Base-by-base conservation (phyloP, 1,140 invertebrate genomes). In the Hormaphis cornu region DNA sequence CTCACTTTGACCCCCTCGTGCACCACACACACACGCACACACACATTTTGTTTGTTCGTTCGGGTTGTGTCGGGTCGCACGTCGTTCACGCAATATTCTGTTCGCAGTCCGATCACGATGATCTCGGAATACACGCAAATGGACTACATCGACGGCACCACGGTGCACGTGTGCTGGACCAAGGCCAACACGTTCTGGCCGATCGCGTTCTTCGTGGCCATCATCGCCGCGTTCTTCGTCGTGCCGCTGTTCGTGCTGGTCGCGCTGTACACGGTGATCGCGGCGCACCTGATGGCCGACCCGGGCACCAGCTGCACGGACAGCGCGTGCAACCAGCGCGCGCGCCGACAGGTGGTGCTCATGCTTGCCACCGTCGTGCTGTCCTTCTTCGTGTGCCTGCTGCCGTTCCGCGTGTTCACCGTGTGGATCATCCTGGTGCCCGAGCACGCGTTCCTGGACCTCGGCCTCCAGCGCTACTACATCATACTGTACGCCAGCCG, bases 301-400 rank as follows among this genome's bases (percentile, higher is more conserved):
- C 85, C 87, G 9, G 69, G 63, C 52, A 71, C 70, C 24, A 71
- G 52, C 4, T 71, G 63, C 63, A 56, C 71, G 56, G 66, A 72
- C 54, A 58, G 54, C 63, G 63, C 71, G n/a, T 52, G 59, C 70
- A 42, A 72, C 70, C 69, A 72, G 53, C 53, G 71, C 69, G 37
- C 71, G n/a, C 71, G 71, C 30, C 53, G 56, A 12, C 71, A 72
- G 30, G 71, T 72, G n/a, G 89, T 95, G 9, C 75, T 91, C 22
- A 95, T 95, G 91, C 79, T 96, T 12, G 90, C 87, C 5, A 89
- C 90, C 2, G 92, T 97, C 0, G 91, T 96, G 0, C 75, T 89
- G n/a, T 88, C 89, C 12, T 96, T 95, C 78, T 96, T 95, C 77
- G 79, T 94, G 28, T 95, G 91, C 75, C 81, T 96, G 26, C 77